Evolutionary conservation across 2,888 invertebrate genomes (phyloP).

Genomic region (Cybosia mesomella): DNA sequence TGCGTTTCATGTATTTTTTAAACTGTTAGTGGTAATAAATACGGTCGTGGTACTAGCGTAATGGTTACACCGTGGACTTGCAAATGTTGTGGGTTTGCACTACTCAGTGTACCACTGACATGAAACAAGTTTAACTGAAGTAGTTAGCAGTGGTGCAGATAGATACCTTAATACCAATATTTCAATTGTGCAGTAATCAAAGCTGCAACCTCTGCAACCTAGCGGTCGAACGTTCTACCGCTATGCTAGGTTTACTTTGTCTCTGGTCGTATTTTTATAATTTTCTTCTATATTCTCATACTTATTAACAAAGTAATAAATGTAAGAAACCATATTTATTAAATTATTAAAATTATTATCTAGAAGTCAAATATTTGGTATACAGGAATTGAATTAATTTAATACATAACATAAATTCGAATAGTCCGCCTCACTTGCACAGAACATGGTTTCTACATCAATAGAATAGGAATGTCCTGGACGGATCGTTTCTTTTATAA

Average conservation of each 20-base stretch:
- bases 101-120: too few relatives aligned
- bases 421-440: neutral
- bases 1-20: too few relatives aligned
- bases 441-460: neutral
- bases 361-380: neutral
- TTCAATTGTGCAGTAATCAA: neutral
- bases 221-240: neutral
- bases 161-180: neutral
- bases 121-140: too few relatives aligned
- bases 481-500: neutral
- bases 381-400: too few relatives aligned
- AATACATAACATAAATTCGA: neutral
- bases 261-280: neutral
- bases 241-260: neutral
- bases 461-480: neutral
- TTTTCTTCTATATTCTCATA: neutral
- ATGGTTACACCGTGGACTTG: too few relatives aligned
- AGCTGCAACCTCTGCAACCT: too few relatives aligned
- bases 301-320: neutral
- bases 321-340: neutral
- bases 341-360: neutral
- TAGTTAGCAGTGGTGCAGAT: too few relatives aligned
- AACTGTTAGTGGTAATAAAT: too few relatives aligned
- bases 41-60: too few relatives aligned
- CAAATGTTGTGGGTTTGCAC: too few relatives aligned